Percentiles rank a stretch among this genome's conserved stretches.
Evolutionary conservation across 2,113 vertebrate species (phyloP).

Genomic region (Benitochromis conjunctus): DNA sequence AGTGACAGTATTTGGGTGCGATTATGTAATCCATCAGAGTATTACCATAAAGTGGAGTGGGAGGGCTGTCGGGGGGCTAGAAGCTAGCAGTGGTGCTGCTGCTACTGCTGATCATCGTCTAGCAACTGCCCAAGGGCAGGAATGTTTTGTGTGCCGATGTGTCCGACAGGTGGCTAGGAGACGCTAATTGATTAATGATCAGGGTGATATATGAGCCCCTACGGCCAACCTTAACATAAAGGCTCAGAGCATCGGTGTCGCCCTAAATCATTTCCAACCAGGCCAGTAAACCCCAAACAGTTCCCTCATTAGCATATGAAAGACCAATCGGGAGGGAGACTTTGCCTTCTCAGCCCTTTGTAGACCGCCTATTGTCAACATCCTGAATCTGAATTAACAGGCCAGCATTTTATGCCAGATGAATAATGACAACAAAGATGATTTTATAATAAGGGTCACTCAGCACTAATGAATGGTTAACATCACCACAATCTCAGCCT

Average conservation of each 20-base stretch:
- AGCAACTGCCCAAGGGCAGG: constrained; percentile 67
- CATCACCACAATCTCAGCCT: constrained; percentile 9
- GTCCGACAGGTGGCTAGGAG: constrained; percentile 74
- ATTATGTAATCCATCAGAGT: constrained; percentile 68
- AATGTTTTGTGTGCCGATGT: constrained; percentile 67
- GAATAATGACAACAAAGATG: constrained; percentile 69
- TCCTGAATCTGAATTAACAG: constrained; percentile 54
- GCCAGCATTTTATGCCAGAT: constrained; percentile 53
- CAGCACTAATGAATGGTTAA: constrained; percentile 58
- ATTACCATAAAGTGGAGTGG: constrained; percentile 27
- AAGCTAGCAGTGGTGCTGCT: constrained; percentile 36
- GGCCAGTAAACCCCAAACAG: constrained; percentile 71
- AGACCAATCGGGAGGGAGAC: constrained; percentile 29
- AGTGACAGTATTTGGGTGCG: constrained; percentile 39
- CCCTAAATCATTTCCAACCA: constrained; percentile 80
- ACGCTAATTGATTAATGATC: constrained; percentile 79
- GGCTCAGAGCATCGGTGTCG: constrained; percentile 57
- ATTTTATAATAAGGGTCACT: constrained; percentile 65
- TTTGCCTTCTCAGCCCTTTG: constrained; percentile 51
- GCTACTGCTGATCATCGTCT: constrained; percentile 60
- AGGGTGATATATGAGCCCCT: constrained; percentile 72
- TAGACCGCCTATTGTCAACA: constrained; percentile 52
- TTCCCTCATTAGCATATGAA: constrained; percentile 74
- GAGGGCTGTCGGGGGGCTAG: neutral
- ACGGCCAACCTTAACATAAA: constrained; percentile 58